Percentiles rank a stretch among this genome's conserved stretches.
phyloP scores from a whole-genome alignment of 2,888 invertebrate species.

The Chrysotoxum bicinctum region DNA sequence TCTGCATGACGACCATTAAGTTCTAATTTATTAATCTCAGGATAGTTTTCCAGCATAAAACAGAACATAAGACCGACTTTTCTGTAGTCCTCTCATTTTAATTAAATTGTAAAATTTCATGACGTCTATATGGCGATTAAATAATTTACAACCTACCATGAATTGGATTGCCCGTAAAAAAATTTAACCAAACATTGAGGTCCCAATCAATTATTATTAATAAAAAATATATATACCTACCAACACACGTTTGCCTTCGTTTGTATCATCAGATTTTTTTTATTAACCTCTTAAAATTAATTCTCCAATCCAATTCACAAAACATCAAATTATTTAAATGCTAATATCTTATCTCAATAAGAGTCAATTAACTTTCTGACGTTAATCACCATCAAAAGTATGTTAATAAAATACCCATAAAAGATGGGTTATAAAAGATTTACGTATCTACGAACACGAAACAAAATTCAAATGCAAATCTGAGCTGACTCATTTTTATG shows the following conservation, averaged over 20 bases:
- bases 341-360: slow-evolving; percentile 20
- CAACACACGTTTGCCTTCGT: not conserved
- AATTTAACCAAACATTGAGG: not conserved
- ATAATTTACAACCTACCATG: not conserved
- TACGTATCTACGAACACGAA: not conserved
- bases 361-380: slow-evolving; percentile 32
- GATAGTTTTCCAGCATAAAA: not conserved
- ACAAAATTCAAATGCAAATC: slow-evolving; percentile 7
- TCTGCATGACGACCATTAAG: too few relatives aligned
- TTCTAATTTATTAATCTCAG: not conserved
- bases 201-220: not conserved
- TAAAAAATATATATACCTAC: not conserved
- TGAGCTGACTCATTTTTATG: slow-evolving; percentile 18
- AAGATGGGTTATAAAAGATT: slow-evolving; percentile 27
- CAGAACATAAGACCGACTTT: not conserved
- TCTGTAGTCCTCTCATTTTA: not conserved
- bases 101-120: not conserved
- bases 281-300: not conserved
- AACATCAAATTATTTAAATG: slow-evolving; percentile 6
- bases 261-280: not conserved
- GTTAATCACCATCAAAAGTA: slow-evolving; percentile 25
- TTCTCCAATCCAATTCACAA: not conserved
- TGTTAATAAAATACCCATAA: slow-evolving; percentile 28
- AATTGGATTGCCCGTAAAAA: not conserved
- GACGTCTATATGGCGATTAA: not conserved